These are phyloP conservation scores for Hymenopus coronatus DNA, from an alignment of 2,888 invertebrate genomes.

Conservation along the genomic window DNA sequence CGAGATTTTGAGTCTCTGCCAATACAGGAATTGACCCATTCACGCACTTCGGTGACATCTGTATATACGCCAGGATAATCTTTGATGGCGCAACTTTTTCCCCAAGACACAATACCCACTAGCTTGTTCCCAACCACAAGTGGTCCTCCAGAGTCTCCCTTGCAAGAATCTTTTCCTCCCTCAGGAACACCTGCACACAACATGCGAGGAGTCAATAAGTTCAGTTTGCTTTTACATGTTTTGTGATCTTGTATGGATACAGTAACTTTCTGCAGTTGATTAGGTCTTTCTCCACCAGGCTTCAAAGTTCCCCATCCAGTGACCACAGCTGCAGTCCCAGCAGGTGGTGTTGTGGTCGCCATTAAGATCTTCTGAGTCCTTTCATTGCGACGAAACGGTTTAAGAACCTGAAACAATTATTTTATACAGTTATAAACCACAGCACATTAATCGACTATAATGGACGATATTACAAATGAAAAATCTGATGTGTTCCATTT, in stretches of 20 bases:
- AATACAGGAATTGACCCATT: too few species aligned
- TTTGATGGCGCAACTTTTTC: background rate
- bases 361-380: too few species aligned
- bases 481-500: too few species aligned
- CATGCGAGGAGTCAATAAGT: conserved; percentile 49
- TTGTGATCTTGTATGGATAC: conserved; percentile 41
- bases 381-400: too few species aligned
- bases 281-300: conserved; percentile 1
- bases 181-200: conserved; percentile 53
- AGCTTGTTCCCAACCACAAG: background rate
- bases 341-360: background rate
- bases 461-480: too few species aligned
- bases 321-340: background rate
- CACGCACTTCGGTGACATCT: background rate
- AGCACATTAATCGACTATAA: too few species aligned
- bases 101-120: conserved; percentile 1
- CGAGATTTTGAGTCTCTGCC: too few species aligned
- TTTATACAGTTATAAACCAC: too few species aligned
- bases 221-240: conserved; percentile 38
- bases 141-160: conserved; percentile 37
- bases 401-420: too few species aligned
- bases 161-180: conserved; percentile 51
- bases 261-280: conserved; percentile 39
- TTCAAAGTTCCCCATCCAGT: background rate
- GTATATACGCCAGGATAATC: background rate